Evolutionary conservation across 1,140 invertebrate species (phyloP), one percentile per base, ranked within the genome.

Genomic region (Tetragonula clypearis): DNA sequence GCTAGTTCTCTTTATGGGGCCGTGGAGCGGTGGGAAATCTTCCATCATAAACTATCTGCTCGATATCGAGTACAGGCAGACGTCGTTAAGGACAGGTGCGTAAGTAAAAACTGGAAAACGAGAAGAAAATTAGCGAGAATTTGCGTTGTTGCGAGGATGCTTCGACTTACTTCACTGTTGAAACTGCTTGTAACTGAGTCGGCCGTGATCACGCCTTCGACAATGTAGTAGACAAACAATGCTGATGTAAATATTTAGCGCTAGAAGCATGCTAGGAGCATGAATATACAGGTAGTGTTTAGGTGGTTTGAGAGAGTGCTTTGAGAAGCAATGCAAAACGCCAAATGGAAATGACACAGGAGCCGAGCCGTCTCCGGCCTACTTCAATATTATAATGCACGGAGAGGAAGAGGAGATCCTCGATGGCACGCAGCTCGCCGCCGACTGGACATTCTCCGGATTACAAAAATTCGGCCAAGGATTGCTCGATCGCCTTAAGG

Each of bases 1-100:
- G 15, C 95, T 99, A 91, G 96, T 99, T 69, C 94, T 99, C 0
- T 98, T 99, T 91, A 98, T 99, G 97, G 98, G 98, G 62, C 98
- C 98, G 41, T 99, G 98, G 98, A 98, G 98, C 91, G 98, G 98
- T 86, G 98, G 98, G 88, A 99, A 99, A 95, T 99, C 98, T 8
- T 97, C 98, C 17, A 98, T 99, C 86, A 97, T 99, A 76, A 99
- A 99, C 95, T 99, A 99, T 95, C 95, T 99, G 74, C 96, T 98
- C 23, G 97, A 98, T 83, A 97, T 97, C 86, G 98, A 99, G 94
- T 98, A 97, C 93, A 98, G 97, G 11, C 96, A 97, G 88, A 96
- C 96, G 92, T 97, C 98, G 75, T 94, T 99, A 87, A 96, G 97
- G 95, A 98, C 98, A 94, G 98, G 98, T 98, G 96, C 93, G 87